Evolutionary conservation across 2,113 vertebrate species (phyloP), one percentile per base, ranked within the genome.

Genomic region (Baryphthengus martii): DNA sequence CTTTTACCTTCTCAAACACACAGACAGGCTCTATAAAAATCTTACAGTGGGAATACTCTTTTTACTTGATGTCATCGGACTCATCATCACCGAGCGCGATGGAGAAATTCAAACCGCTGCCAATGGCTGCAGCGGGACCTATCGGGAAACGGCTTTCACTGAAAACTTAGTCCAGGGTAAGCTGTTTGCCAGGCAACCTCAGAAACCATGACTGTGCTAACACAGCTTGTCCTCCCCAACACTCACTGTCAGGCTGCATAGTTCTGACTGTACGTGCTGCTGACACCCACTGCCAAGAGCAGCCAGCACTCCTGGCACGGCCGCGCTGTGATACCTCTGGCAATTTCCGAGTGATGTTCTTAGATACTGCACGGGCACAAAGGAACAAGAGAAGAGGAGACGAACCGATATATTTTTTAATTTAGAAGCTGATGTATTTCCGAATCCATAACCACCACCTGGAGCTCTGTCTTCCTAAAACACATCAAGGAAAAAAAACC

Each of bases 1-100:
- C 3, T 1, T 49, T 58, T 52, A 17, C 39, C 6, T 20, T 6
- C 50, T 35, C 44, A 24, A 39, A 39, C 7, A 21, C 0, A 3
- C 33, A 26, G 40, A 11, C 20, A 13, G 0, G 7, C 4, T 10
- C 33, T 23, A 26, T 0, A 31, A 15, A 89, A 66, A 13, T 8
- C 45, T 53, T 7, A 5, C 0, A 3, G 56, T 4, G 0, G 17
- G 45, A 7, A 7, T 26, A 17, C 5, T 17, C 25, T 33, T 62
- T 70, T 39, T 19, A 24, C 20, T 42, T 21, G 42, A 9, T 35
- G 70, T 24, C 65, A 37, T 2, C 3, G 42, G 59, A 13, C n/a
- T 13, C 35, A 16, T n/a, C 55, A 28, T 37, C 50, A 17, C n/a
- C 0, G 40, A 35, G 39, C 0, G 21, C 1, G 11, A 16, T 0